Conservation (phyloP, 2,888 invertebrate species). For the Eremobia ochroleuca region DNA sequence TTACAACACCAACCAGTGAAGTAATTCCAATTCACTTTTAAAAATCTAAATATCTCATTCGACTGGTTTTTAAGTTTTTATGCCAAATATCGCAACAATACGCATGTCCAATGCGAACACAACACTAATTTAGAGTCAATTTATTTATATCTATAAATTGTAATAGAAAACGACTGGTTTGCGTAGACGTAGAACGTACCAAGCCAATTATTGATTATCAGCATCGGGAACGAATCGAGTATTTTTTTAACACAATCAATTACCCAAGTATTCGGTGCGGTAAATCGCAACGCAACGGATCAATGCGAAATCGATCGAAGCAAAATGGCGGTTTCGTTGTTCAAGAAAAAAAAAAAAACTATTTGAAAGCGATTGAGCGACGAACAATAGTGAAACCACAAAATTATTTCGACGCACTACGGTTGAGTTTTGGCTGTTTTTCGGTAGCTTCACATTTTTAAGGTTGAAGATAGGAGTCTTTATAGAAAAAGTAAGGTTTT, state of each 20-base stretch:
- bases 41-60: slow-evolving; percentile 30
- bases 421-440: slow-evolving; percentile 48
- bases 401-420: slow-evolving; percentile 51
- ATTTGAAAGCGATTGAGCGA: slow-evolving; percentile 75
- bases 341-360: slow-evolving; percentile 70
- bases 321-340: slow-evolving; percentile 75
- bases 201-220: slow-evolving; percentile 77
- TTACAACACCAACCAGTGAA: slow-evolving; percentile 10
- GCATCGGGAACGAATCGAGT: slow-evolving; percentile 70
- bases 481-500: slow-evolving; percentile 76
- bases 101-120: slow-evolving; percentile 68
- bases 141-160: slow-evolving; percentile 68
- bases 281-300: slow-evolving; percentile 74
- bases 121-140: slow-evolving; percentile 70
- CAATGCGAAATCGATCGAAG: slow-evolving; percentile 72
- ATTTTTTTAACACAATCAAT: slow-evolving; percentile 76
- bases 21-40: slow-evolving; percentile 9
- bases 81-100: slow-evolving; percentile 54
- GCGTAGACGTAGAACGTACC: slow-evolving; percentile 63
- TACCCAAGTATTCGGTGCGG: slow-evolving; percentile 73
- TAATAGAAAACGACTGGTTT: slow-evolving; percentile 65
- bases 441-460: slow-evolving; percentile 8
- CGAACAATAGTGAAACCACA: slow-evolving; percentile 68
- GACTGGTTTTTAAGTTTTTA: slow-evolving; percentile 24
- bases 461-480: slow-evolving; percentile 72